These are phyloP conservation scores for Eutrigla gurnardus DNA, from an alignment of 2,797 vertebrate genomes.

Conservation along the genomic window DNA sequence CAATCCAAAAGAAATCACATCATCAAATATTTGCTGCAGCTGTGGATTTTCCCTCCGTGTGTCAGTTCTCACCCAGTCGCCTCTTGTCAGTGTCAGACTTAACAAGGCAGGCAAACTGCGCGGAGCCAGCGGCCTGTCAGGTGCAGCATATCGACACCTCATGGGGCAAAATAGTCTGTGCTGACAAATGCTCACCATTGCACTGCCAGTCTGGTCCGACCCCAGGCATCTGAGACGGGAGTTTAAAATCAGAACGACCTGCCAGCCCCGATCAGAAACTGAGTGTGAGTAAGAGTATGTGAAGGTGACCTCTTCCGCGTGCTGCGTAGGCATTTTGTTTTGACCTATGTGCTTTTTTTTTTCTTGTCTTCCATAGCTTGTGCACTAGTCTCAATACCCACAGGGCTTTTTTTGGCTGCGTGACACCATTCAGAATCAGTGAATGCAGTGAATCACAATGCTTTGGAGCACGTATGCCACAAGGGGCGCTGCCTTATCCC, in stretches of 20 bases:
- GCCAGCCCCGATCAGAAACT: conserved; percentile 40
- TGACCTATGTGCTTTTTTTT: conserved; percentile 11
- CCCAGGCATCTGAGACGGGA: conserved; percentile 47
- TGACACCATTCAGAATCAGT: conserved; percentile 4
- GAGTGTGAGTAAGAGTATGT: conserved; percentile 29
- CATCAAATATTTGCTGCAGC: conserved; percentile 84
- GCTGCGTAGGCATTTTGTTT: conserved; percentile 27
- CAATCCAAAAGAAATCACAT: conserved; percentile 78
- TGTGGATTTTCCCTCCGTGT: conserved; percentile 63
- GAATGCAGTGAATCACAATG: neutral
- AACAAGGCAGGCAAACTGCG: conserved; percentile 74
- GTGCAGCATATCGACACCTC: conserved; percentile 78
- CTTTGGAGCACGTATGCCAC: neutral
- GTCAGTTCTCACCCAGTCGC: conserved; percentile 71
- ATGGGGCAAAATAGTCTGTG: conserved; percentile 73
- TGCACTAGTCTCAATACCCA: neutral
- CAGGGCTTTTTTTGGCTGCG: neutral
- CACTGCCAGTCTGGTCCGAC: conserved; percentile 59
- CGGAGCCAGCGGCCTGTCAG: conserved; percentile 78
- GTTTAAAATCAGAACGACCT: conserved; percentile 45
- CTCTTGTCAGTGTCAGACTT: conserved; percentile 77
- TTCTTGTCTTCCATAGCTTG: neutral
- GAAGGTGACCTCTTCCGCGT: conserved; percentile 56
- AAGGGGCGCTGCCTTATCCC: conserved; percentile 1
- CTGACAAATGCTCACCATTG: conserved; percentile 72